Evolutionary conservation across 2,888 invertebrate genomes (phyloP), one percentile per base, ranked within the genome.

Genomic region (Lasioglossum pauxillum): DNA sequence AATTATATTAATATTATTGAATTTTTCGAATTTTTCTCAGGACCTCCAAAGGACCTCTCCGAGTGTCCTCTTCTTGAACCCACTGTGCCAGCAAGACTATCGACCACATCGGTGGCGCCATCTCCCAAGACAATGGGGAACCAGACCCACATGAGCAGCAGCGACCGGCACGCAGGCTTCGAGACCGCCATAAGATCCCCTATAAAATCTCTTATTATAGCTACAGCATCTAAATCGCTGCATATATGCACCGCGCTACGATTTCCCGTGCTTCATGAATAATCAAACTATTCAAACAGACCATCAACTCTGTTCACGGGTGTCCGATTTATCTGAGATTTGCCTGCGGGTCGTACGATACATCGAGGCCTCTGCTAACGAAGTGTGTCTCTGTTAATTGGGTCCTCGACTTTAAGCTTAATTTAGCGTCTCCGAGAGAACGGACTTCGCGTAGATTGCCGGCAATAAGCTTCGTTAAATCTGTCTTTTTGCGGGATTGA

Each of bases 101-200:
- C 72, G 83, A 80, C 73, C 67, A 79, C 83, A 60, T 78, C 81
- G 31, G 91, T 94, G 93, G 94, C 94, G 94, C 94, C 94, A 94
- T 94, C 94, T 94, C 91, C 90, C 79, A 71, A 83, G 80, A 90
- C 92, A 93, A 74, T 83, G 64, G 19, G 44, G 91, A 88, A 90
- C 78, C 85, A 84, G 85, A 84, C 79, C 78, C 67, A 38, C 80
- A 53, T 16, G 73, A 41, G 44, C 60, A 57, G 23, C 74, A 80
- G 77, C 78, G 85, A 76, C 80, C 86, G 84, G 44, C 79, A 78
- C 76, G 46, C 75, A 72, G 78, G 67, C 69, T 75, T 81, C 69
- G 41, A 31, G 7, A 64, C 76, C 74, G 60, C 84, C 90, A 87
- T 67, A 81, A 85, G 82, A 83, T 87, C 88, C 88, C 83, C 82